phyloP scores from a whole-genome alignment of 2,797 vertebrate species.

The Neosilurus hyrtlii region DNA sequence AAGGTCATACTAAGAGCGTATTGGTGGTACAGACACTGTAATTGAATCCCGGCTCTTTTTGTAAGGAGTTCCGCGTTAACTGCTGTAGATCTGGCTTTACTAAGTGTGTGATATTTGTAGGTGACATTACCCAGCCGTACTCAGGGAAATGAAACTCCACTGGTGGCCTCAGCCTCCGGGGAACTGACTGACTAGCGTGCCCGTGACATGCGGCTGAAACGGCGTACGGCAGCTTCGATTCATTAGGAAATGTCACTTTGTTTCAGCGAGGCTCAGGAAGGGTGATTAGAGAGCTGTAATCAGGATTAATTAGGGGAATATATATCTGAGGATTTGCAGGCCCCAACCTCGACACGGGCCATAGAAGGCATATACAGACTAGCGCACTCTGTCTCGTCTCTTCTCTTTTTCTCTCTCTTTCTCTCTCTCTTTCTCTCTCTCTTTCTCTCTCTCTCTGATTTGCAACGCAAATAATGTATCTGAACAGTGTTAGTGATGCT shows the following conservation, averaged over 20 bases:
- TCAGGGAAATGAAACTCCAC: slow-evolving; percentile 40
- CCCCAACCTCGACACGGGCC: slow-evolving; percentile 56
- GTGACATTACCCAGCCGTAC: slow-evolving; percentile 41
- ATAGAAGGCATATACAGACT: slow-evolving; percentile 48
- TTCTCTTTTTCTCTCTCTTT: slow-evolving; percentile 39
- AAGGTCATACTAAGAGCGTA: not conserved
- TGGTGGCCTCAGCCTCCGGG: slow-evolving; percentile 33
- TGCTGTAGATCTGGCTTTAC: slow-evolving; percentile 25
- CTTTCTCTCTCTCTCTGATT: slow-evolving; percentile 13
- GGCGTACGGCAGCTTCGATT: slow-evolving; percentile 73
- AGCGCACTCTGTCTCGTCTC: slow-evolving; percentile 18
- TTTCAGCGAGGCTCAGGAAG: slow-evolving; percentile 67
- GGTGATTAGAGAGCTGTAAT: slow-evolving; percentile 76
- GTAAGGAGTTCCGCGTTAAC: not conserved
- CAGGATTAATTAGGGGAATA: slow-evolving; percentile 79
- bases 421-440: slow-evolving; percentile 14
- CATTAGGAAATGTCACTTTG: slow-evolving; percentile 77
- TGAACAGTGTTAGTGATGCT: slow-evolving; percentile 19
- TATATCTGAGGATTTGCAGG: slow-evolving; percentile 75
- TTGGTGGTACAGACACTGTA: not conserved
- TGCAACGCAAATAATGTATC: slow-evolving; percentile 26
- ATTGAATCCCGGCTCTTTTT: not conserved
- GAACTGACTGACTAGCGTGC: slow-evolving; percentile 34
- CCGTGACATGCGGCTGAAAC: slow-evolving; percentile 57
- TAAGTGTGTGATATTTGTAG: slow-evolving; percentile 25